Evolutionary conservation across 1,140 invertebrate genomes (phyloP).

Genomic region (Manduca sexta): DNA sequence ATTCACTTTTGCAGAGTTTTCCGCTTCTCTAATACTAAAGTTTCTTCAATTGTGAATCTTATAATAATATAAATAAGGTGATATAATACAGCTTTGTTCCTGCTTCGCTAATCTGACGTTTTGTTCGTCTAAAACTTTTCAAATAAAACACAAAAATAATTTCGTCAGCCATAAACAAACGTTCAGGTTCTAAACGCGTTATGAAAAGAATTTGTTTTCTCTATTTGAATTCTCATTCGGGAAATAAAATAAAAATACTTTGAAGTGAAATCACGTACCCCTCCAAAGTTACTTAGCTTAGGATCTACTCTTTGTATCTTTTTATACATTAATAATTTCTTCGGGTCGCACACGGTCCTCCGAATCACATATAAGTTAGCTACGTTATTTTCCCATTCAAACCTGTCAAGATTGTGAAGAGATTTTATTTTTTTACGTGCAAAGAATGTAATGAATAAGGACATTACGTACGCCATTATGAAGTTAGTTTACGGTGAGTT

Average conservation of each 20-base stretch:
- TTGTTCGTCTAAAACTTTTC: not conserved
- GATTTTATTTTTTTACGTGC: conserved; percentile 55
- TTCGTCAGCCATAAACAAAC: conserved; percentile 13
- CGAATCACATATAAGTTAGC: conserved; percentile 39
- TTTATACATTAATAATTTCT: conserved; percentile 50
- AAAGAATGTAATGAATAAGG: conserved; percentile 49
- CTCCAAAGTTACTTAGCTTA: conserved; percentile 41
- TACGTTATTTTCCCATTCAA: conserved; percentile 42
- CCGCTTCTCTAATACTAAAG: too few relatives aligned
- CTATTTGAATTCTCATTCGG: conserved; percentile 33
- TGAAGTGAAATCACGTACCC: conserved; percentile 43
- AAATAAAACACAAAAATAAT: conserved; percentile 12
- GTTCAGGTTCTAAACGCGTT: conserved; percentile 16
- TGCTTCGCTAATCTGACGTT: not conserved
- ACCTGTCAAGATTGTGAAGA: conserved; percentile 42
- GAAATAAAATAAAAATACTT: conserved; percentile 32
- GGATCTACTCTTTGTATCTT: conserved; percentile 43
- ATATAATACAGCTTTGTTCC: too few relatives aligned
- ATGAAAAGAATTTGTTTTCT: conserved; percentile 30
- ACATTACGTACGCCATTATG: conserved; percentile 33
- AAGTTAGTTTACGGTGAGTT: conserved; percentile 20
- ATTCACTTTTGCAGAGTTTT: too few relatives aligned
- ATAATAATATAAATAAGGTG: too few relatives aligned
- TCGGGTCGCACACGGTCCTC: conserved; percentile 26
- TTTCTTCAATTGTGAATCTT: too few relatives aligned